Conservation (phyloP, 2,888 invertebrate species). For the Onchidella celtica region DNA sequence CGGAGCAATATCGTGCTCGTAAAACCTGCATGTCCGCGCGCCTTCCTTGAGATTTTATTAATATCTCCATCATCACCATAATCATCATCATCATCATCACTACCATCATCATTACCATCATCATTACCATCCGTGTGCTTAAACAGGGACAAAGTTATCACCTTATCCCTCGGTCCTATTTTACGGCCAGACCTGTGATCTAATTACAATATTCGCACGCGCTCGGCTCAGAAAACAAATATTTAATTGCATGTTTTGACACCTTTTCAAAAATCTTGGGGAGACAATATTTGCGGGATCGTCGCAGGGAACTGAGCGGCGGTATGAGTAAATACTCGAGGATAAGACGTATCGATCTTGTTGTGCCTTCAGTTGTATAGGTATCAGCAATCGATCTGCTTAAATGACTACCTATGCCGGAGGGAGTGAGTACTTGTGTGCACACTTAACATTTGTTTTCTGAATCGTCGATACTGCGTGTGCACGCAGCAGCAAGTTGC, state of each 20-base stretch:
- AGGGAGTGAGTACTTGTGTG: not conserved
- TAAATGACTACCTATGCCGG: not conserved
- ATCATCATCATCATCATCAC: no score
- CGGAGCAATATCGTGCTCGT: no score
- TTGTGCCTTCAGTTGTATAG: no score
- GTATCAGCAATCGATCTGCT: conserved; percentile 1
- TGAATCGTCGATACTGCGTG: no score
- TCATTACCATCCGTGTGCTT: no score
- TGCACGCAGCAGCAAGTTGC: no score
- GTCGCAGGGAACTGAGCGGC: not conserved
- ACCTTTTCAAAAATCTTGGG: not conserved
- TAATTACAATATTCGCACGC: not conserved
- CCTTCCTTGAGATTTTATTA: no score
- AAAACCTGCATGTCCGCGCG: no score
- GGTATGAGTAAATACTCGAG: not conserved
- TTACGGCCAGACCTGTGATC: not conserved
- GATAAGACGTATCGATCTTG: conserved; percentile 9
- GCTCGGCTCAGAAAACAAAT: not conserved
- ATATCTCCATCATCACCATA: no score
- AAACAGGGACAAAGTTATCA: no score
- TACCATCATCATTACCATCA: no score
- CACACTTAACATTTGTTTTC: not conserved
- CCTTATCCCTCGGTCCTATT: no score
- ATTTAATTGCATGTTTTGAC: not conserved
- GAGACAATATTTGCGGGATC: not conserved